Conservation (phyloP, 1,140 invertebrate species). For the Drosophila azteca region DNA sequence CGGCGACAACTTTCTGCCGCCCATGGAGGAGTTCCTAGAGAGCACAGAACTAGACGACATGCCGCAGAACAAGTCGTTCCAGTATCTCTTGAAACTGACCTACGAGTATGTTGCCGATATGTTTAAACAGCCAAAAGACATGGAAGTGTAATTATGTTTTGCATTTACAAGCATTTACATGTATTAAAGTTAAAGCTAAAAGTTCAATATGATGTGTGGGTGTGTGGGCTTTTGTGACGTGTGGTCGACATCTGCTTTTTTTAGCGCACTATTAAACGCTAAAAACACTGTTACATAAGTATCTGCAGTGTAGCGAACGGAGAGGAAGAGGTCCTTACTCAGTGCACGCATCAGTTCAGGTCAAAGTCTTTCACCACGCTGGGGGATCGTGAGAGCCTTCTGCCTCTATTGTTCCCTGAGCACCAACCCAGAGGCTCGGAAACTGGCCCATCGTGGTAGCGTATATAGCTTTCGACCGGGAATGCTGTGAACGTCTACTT, state of each 20-base stretch:
- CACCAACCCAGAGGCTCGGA: conserved; percentile 85
- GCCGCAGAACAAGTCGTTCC: conserved; percentile 88
- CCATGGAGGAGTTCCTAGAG: conserved; percentile 88
- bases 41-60: conserved; percentile 88
- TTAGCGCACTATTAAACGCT: conserved; percentile 1
- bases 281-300: conserved; percentile 59
- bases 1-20: conserved; percentile 88
- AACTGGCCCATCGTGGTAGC: conserved; percentile 87
- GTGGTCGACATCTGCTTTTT: conserved; percentile 11
- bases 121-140: conserved; percentile 37
- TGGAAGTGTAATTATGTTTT: conserved; percentile 58
- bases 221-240: not conserved
- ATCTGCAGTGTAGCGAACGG: conserved; percentile 70
- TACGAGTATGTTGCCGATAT: conserved; percentile 86
- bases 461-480: conserved; percentile 82
- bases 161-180: conserved; percentile 12
- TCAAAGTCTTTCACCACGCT: conserved; percentile 84
- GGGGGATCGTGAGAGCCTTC: conserved; percentile 85
- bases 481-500: too few relatives aligned
- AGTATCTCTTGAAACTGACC: conserved; percentile 91
- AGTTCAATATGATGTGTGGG: conserved; percentile 35
- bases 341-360: conserved; percentile 43
- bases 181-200: conserved; percentile 60
- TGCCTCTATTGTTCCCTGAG: conserved; percentile 88
- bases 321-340: too few relatives aligned